phyloP scores from a whole-genome alignment of 2,113 vertebrate genomes.

The Ivindomyrus marchei region DNA sequence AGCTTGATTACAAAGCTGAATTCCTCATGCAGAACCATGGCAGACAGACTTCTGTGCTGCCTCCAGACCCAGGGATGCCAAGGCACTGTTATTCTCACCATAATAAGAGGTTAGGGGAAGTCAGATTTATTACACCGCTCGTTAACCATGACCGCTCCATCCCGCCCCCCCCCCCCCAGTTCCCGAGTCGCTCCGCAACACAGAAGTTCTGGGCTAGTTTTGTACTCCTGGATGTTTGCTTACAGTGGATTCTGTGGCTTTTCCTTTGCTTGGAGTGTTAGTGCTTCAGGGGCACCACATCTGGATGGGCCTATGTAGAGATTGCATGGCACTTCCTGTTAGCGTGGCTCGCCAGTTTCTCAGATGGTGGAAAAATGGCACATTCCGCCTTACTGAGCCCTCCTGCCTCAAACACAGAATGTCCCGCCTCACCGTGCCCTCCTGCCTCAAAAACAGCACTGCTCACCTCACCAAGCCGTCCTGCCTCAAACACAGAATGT shows the following conservation, averaged over 20 bases:
- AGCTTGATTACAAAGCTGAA: conserved; percentile 21
- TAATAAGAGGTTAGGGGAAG: conserved; percentile 35
- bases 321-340: not conserved
- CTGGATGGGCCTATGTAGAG: not conserved
- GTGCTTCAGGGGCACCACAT: not conserved
- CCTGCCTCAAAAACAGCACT: not conserved
- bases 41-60: conserved; percentile 6
- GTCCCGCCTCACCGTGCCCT: not conserved
- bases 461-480: not conserved
- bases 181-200: not conserved
- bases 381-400: not conserved
- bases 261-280: not conserved
- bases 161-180: not conserved
- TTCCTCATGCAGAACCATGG: not conserved
- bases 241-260: not conserved
- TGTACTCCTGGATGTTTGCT: not conserved
- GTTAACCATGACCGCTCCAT: conserved; percentile 31
- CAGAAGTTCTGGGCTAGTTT: not conserved
- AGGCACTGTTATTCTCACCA: conserved; percentile 23
- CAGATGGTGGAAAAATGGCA: not conserved
- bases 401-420: not conserved
- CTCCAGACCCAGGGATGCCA: not conserved
- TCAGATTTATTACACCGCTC: conserved; percentile 32
- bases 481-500: not conserved
- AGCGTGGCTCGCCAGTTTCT: not conserved